These are phyloP conservation scores for Micronycteris hirsuta DNA, from an alignment of 2,113 vertebrate species.

Conservation along the genomic window DNA sequence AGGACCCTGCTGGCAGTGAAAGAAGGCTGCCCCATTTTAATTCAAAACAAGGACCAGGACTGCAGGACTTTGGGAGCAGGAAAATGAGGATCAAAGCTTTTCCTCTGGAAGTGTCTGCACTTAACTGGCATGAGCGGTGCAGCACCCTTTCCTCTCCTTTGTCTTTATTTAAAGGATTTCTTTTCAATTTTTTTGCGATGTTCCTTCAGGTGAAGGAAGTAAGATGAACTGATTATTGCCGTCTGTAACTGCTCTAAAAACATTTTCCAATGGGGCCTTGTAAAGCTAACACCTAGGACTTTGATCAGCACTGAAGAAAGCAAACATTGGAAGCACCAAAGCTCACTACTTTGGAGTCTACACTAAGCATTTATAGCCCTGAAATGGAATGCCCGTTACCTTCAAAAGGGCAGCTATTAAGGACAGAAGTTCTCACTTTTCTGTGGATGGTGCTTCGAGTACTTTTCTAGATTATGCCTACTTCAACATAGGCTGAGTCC, in stretches of 20 bases:
- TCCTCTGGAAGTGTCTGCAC: neutral
- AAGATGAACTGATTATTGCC: constrained; percentile 32
- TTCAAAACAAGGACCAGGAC: constrained; percentile 34
- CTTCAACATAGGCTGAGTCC: neutral
- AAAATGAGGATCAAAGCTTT: neutral
- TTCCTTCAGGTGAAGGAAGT: constrained; percentile 43
- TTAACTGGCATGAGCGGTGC: neutral
- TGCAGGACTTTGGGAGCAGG: neutral
- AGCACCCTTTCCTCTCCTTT: neutral
- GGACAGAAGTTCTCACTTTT: neutral
- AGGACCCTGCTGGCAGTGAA: constrained; percentile 7
- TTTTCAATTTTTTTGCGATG: neutral
- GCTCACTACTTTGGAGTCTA: neutral
- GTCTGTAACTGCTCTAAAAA: constrained; percentile 47
- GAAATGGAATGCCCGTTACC: constrained; percentile 35
- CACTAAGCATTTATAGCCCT: constrained; percentile 23
- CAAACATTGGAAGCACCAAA: constrained; percentile 49
- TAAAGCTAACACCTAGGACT: constrained; percentile 45
- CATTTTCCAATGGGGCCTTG: constrained; percentile 17
- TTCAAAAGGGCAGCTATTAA: constrained; percentile 22
- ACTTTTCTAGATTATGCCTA: neutral
- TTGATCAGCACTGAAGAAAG: constrained; percentile 57
- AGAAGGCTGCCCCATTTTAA: constrained; percentile 30
- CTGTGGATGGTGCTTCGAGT: neutral
- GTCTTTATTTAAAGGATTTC: constrained; percentile 20